These are phyloP conservation scores for Hydrozoanthus gracilis DNA, from an alignment of 92 coral and sea anemone species.

Conservation along the genomic window DNA sequence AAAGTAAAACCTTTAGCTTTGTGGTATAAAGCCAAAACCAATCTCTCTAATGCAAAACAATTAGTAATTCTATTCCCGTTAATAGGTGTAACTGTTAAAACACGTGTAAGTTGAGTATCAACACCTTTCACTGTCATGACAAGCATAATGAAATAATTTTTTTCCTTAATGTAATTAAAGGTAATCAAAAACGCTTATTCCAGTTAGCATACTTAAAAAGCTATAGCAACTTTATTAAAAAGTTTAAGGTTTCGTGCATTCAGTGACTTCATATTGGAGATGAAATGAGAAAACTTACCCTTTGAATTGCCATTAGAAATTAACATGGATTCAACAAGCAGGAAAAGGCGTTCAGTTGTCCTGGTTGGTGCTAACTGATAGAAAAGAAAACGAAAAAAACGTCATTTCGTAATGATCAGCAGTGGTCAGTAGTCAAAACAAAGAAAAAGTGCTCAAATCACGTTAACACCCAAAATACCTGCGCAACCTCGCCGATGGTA, in stretches of 20 bases:
- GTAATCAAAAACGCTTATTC: too few relatives aligned
- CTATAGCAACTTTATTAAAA: not conserved
- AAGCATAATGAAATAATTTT: too few relatives aligned
- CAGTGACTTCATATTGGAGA: not conserved
- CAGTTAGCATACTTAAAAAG: too few relatives aligned
- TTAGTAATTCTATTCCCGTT: too few relatives aligned
- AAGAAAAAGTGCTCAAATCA: not conserved
- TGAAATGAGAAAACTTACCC: conserved; percentile 46
- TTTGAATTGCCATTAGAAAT: conserved; percentile 65
- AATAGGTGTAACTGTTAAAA: too few relatives aligned
- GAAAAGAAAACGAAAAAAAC: not conserved
- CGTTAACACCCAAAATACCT: conserved; percentile 55
- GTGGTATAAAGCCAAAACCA: too few relatives aligned
- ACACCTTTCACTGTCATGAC: too few relatives aligned
- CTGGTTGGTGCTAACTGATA: conserved; percentile 92
- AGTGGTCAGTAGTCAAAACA: not conserved
- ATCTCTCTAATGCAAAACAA: too few relatives aligned
- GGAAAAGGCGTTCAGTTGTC: conserved; percentile 92
- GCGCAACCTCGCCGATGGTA: conserved; percentile 97
- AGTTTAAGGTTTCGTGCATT: not conserved
- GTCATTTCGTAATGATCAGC: not conserved
- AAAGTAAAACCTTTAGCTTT: too few relatives aligned
- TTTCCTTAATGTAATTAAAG: too few relatives aligned
- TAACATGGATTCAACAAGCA: conserved; percentile 94
- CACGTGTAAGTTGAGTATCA: too few relatives aligned